phyloP scores from a whole-genome alignment of 2,797 vertebrate species.

The Rhodeus uyekii region DNA sequence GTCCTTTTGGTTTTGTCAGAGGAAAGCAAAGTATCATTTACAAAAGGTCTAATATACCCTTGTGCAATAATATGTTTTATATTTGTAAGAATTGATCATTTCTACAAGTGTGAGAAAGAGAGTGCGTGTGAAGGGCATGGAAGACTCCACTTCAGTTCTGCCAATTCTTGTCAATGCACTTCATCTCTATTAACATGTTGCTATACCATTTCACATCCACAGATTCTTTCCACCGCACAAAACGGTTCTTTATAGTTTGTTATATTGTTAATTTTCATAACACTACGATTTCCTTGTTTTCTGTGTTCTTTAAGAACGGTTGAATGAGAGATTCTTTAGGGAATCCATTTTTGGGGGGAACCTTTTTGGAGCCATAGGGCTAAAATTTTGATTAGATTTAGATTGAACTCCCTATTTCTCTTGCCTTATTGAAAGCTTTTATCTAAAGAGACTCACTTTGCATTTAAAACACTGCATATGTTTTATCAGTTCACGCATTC shows the following conservation, averaged over 20 bases:
- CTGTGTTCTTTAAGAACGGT: neutral
- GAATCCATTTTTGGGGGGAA: too few relatives aligned
- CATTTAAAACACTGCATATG: neutral
- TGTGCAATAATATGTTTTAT: neutral
- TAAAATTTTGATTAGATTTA: neutral
- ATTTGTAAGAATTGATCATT: too few relatives aligned
- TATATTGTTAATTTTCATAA: neutral
- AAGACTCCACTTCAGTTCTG: neutral
- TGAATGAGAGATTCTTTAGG: too few relatives aligned
- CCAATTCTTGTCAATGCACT: neutral
- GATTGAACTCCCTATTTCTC: neutral
- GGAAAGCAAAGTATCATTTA: neutral
- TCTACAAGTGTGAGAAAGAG: neutral
- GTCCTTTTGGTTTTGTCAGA: neutral
- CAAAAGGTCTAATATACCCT: neutral
- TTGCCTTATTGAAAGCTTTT: neutral
- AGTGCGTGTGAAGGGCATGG: neutral
- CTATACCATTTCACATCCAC: neutral
- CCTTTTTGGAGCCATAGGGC: too few relatives aligned
- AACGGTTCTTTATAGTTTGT: neutral
- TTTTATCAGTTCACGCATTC: neutral
- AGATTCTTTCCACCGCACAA: neutral
- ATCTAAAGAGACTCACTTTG: neutral
- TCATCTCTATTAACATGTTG: neutral
- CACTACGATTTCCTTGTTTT: neutral